A percentile compares a stretch with the other conserved stretches of the same genome.
phyloP scores from a whole-genome alignment of 1,140 invertebrate genomes.

The Epicauta chinensis region DNA sequence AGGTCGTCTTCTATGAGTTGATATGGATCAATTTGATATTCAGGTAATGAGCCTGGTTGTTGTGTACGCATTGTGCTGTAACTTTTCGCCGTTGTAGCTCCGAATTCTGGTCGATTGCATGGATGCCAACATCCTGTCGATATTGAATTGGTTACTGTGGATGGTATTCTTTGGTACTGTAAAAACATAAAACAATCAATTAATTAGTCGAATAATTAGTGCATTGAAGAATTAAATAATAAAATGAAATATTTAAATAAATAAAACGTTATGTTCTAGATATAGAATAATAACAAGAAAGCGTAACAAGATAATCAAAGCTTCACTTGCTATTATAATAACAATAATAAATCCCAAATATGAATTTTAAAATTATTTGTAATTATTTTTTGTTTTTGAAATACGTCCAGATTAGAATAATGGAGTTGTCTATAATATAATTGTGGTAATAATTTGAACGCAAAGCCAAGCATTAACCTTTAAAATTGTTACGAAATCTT shows the following conservation, averaged over 20 bases:
- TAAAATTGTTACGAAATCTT: constrained; percentile 12
- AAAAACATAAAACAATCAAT: constrained; percentile 2
- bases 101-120: constrained; percentile 38
- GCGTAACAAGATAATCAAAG: constrained; percentile 11
- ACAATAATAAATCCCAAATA: too few species aligned
- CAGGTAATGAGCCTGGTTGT: constrained; percentile 66
- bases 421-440: constrained; percentile 2
- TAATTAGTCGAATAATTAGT: too few species aligned
- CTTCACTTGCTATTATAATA: constrained; percentile 1
- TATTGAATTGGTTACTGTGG: constrained; percentile 6
- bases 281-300: constrained; percentile 5
- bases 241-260: background rate
- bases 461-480: constrained; percentile 8
- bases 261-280: constrained; percentile 6
- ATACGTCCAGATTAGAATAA: too few species aligned
- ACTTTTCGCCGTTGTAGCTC: constrained; percentile 31
- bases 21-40: constrained; percentile 78
- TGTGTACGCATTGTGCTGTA: constrained; percentile 60
- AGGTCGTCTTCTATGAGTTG: constrained; percentile 77
- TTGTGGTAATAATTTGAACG: constrained; percentile 1
- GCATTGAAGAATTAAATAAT: background rate
- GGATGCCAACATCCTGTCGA: constrained; percentile 32
- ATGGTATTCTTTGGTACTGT: constrained; percentile 9
- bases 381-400: too few species aligned
- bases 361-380: too few species aligned